Base-by-base conservation (phyloP, 1,140 invertebrate genomes). In the Papilio polytes region DNA sequence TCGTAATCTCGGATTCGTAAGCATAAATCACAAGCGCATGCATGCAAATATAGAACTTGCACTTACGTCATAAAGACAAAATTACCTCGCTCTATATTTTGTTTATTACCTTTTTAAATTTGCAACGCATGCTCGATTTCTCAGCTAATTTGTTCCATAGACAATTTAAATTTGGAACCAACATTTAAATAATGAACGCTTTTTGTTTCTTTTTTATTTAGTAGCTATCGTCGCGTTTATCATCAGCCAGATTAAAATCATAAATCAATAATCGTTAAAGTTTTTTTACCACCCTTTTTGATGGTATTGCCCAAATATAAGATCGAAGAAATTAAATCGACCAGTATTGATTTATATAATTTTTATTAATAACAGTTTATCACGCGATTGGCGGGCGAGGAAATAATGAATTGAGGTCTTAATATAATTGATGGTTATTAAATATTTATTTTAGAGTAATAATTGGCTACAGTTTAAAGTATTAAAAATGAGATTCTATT, bases 261-360 rank as follows among this genome's bases (percentile, higher is more conserved):
- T 86, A 86, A 86, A 86, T 86, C 79, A 44, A 48, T 80, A 82
- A 83, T 78, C 78, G 70, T 84, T 84, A 83, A 83, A 84, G 22
- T 66, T 79, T 80, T 80, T 26, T 84, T 72, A 79, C 83, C 77
- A 82, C 84, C 80, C 81, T 84, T 85, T 81, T 84, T 85, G 84
- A 85, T 83, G 80, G 87, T 80, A 90, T 88, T 88, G 87, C 87
- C 86, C 86, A 86, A 88, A 91, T 90, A 91, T 90, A 90, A 84
- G 85, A 86, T 89, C 84, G 56, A 26, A 83, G 81, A 85, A 81
- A 87, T 85, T 84, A 87, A 81, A 22, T 22, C 7, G 53, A 78
- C 56, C 77, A n/a, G 22, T 44, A 78, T 63, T 78, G 77, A 66
- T 78, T 78, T 78, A 63, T 66, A 36, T 9, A 78, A 31, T 63